Evolutionary conservation across 2,113 vertebrate genomes (phyloP).

Genomic region (Papio anubis): DNA sequence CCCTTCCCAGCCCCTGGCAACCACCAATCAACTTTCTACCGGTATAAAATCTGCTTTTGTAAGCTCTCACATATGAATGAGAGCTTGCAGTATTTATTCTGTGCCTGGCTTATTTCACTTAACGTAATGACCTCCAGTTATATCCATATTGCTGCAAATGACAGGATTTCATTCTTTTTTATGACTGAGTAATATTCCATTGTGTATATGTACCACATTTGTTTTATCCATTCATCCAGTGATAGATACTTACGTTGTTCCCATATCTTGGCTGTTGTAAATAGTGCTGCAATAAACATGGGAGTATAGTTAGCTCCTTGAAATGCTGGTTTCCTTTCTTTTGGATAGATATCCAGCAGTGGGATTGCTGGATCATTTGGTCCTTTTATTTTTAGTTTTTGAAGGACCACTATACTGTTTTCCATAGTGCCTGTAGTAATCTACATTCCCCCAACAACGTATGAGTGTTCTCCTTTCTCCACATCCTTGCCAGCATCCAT

Average conservation of each 20-base stretch:
- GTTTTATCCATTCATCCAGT: background rate
- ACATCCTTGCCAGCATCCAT: background rate
- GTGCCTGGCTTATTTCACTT: background rate
- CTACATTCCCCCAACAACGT: background rate
- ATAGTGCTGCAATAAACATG: background rate
- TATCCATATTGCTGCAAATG: background rate
- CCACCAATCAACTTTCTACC: background rate
- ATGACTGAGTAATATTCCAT: background rate
- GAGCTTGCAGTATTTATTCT: background rate
- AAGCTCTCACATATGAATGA: background rate
- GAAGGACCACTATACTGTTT: background rate
- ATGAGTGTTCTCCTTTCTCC: background rate
- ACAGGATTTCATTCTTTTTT: background rate
- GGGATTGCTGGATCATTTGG: background rate
- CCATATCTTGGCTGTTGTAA: background rate
- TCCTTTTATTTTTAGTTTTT: background rate
- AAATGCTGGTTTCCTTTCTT: background rate
- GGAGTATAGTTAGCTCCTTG: background rate
- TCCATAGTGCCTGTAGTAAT: background rate
- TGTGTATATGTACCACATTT: background rate
- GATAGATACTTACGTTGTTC: background rate
- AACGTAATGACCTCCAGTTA: background rate
- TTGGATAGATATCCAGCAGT: background rate
- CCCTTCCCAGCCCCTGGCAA: background rate
- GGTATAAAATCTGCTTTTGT: background rate